Evolutionary conservation across 2,113 vertebrate species (phyloP).

Genomic region (Brienomyrus brachyistius): DNA sequence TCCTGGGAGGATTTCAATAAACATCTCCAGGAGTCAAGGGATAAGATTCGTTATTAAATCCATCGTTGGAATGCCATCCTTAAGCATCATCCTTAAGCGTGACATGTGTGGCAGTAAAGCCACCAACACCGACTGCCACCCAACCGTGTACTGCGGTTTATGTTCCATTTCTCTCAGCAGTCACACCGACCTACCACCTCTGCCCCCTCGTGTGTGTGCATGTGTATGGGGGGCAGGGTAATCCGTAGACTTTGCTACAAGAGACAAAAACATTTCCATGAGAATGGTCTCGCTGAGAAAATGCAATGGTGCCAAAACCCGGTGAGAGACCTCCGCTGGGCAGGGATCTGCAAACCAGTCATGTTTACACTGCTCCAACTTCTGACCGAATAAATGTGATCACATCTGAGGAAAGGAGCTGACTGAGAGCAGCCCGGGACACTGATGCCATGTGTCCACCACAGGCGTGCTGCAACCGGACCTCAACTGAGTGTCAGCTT

Average conservation of each 20-base stretch:
- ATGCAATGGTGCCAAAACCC: not conserved
- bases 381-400: not conserved
- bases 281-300: not conserved
- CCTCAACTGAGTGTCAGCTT: not conserved
- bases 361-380: not conserved
- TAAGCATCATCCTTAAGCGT: not conserved
- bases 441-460: not conserved
- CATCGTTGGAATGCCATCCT: not conserved
- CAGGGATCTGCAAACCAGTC: not conserved
- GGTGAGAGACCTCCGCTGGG: not conserved
- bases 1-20: not conserved
- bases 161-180: not conserved
- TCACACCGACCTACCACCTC: not conserved
- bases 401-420: not conserved
- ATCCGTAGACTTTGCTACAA: not conserved
- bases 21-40: not conserved
- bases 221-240: not conserved
- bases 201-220: not conserved
- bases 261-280: not conserved
- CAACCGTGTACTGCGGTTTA: not conserved
- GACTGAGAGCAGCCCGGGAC: not conserved
- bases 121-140: not conserved
- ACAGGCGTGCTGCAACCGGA: not conserved
- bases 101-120: not conserved
- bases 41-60: not conserved